Percentiles rank a stretch among this genome's conserved stretches.
These are phyloP conservation scores for Netelia melanura DNA, from an alignment of 2,888 invertebrate genomes.

Conservation along the genomic window DNA sequence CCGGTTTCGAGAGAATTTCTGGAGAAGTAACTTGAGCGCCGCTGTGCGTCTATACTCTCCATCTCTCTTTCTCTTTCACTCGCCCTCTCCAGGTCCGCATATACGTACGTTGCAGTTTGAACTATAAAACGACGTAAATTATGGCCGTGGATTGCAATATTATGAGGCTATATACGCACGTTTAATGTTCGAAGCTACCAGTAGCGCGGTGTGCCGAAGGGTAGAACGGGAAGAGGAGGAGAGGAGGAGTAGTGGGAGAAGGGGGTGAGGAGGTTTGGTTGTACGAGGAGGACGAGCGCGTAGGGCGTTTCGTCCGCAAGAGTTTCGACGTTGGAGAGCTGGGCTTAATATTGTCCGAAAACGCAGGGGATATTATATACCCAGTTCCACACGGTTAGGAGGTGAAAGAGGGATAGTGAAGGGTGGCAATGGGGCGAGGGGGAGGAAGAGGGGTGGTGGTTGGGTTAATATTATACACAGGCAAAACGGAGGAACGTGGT, in stretches of 20 bases:
- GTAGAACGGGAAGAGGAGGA: slow-evolving; percentile 64
- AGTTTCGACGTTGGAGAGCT: slow-evolving; percentile 59
- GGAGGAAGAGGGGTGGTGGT: slow-evolving; percentile 9
- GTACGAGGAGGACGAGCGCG: not conserved
- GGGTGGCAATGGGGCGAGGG: not conserved
- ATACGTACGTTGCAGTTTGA: slow-evolving; percentile 84
- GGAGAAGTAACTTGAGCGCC: slow-evolving; percentile 80
- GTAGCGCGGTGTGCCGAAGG: too few relatives aligned
- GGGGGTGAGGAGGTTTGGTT: not conserved
- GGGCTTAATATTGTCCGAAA: slow-evolving; percentile 83
- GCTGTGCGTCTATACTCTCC: slow-evolving; percentile 46
- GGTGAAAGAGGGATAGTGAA: not conserved
- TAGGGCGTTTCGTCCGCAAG: slow-evolving; percentile 15
- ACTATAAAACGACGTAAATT: slow-evolving; percentile 85
- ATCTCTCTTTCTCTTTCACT: slow-evolving; percentile 10
- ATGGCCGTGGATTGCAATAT: slow-evolving; percentile 85
- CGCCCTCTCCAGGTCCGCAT: slow-evolving; percentile 39
- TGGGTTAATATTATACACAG: not conserved
- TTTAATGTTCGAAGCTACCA: slow-evolving; percentile 85
- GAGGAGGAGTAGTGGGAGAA: slow-evolving; percentile 8
- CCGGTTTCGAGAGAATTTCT: slow-evolving; percentile 75
- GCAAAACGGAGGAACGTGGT: slow-evolving; percentile 25
- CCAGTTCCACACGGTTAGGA: slow-evolving; percentile 42
- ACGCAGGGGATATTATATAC: slow-evolving; percentile 67
- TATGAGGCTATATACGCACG: slow-evolving; percentile 85